Percentiles rank a stretch among this genome's conserved stretches.
Conservation (phyloP, 2,113 vertebrate genomes). For the Tor tambroides region DNA sequence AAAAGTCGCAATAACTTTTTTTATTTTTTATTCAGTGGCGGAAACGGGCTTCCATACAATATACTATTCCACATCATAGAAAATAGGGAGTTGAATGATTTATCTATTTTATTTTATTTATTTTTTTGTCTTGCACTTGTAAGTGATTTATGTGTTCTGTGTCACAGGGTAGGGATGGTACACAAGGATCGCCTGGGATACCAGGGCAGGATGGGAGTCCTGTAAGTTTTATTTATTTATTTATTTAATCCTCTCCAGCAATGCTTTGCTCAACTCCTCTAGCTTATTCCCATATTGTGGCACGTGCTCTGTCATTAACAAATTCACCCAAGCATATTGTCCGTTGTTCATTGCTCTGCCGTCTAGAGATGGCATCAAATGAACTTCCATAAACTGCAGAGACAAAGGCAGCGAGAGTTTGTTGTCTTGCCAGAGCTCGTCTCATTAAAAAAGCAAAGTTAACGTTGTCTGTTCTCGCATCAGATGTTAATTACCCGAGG, state of each 20-base stretch:
- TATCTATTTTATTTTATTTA: neutral
- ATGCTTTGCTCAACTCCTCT: neutral
- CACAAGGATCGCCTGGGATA: constrained; percentile 64
- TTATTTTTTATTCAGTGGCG: no score
- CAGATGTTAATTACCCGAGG: constrained; percentile 53
- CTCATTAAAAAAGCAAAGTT: constrained; percentile 58
- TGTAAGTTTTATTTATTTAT: no score
- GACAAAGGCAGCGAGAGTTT: constrained; percentile 47
- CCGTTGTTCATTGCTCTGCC: neutral
- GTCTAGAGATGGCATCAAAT: neutral
- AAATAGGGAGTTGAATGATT: neutral
- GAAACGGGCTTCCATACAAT: no score
- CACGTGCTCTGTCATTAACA: neutral
- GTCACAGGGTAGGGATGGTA: constrained; percentile 79
- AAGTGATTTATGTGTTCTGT: constrained; percentile 21
- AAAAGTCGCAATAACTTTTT: no score
- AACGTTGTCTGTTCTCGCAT: constrained; percentile 36
- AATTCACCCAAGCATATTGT: neutral
- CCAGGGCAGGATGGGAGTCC: constrained; percentile 71
- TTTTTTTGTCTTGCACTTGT: no score
- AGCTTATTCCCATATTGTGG: neutral
- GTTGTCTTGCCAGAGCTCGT: constrained; percentile 47
- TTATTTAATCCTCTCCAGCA: neutral
- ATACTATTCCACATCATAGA: neutral
- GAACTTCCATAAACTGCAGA: constrained; percentile 11